phyloP scores from a whole-genome alignment of 23 tunicate genomes.

The Halocynthia roretzi region DNA sequence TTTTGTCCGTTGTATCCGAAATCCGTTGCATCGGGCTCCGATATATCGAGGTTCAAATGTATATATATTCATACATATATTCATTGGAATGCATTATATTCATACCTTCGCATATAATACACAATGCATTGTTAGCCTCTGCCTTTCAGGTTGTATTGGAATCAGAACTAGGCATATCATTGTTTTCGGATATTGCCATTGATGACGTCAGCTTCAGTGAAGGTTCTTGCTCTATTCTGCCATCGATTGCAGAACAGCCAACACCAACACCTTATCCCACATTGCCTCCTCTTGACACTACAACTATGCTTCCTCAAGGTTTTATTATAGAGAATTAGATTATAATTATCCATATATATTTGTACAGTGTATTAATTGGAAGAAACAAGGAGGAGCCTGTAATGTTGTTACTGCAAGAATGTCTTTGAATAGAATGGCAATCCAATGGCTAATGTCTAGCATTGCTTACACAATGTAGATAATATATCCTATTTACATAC shows the following conservation, averaged over 20 bases:
- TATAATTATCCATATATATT: too few species aligned
- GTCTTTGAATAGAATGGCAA: too few species aligned
- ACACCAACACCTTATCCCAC: constrained; percentile 26
- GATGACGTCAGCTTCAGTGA: constrained; percentile 54
- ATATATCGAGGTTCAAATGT: too few species aligned
- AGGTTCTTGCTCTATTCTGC: constrained; percentile 33
- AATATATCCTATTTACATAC: too few species aligned
- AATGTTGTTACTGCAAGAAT: too few species aligned
- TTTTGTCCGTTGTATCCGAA: too few species aligned
- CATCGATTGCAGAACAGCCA: constrained; percentile 49
- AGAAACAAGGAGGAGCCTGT: too few species aligned
- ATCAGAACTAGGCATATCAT: constrained; percentile 33
- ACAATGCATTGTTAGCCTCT: neutral
- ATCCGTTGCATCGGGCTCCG: too few species aligned
- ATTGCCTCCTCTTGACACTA: constrained; percentile 1
- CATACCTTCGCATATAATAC: neutral
- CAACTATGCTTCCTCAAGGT: neutral
- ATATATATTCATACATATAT: neutral
- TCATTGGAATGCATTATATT: neutral
- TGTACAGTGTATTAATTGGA: too few species aligned
- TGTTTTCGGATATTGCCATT: constrained; percentile 48
- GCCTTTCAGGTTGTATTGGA: constrained; percentile 40
- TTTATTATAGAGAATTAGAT: neutral
- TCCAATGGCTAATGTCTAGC: too few species aligned
- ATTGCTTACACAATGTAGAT: too few species aligned